These are phyloP conservation scores for Merodon equestris DNA, from an alignment of 2,888 invertebrate species.

Conservation along the genomic window DNA sequence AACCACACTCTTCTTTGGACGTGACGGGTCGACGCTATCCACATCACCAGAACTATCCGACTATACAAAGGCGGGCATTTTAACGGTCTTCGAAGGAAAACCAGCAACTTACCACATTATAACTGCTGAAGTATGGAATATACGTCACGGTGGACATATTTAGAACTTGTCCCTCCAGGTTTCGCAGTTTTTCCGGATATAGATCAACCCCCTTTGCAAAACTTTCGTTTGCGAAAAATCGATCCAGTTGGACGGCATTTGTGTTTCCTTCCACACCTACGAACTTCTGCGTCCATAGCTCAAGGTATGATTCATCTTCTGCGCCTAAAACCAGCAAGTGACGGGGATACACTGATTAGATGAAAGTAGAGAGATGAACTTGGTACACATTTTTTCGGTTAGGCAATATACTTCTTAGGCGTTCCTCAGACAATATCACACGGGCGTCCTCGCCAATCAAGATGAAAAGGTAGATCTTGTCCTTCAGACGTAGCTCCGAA, in stretches of 20 bases:
- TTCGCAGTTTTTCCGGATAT: conserved; percentile 77
- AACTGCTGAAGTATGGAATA: conserved; percentile 76
- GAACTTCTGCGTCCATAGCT: conserved; percentile 78
- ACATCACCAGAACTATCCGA: conserved; percentile 69
- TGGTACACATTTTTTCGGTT: too few relatives aligned
- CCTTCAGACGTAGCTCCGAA: conserved; percentile 75
- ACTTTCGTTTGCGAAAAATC: conserved; percentile 74
- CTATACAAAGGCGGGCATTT: not conserved
- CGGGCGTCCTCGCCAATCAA: conserved; percentile 73
- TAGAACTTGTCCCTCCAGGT: conserved; percentile 74
- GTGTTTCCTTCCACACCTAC: conserved; percentile 75
- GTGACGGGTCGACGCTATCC: conserved; percentile 72
- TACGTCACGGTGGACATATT: conserved; percentile 76
- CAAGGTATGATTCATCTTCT: conserved; percentile 70
- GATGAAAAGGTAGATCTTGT: conserved; percentile 76
- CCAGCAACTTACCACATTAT: conserved; percentile 76
- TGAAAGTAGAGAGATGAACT: conserved; percentile 20
- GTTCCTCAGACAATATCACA: conserved; percentile 72
- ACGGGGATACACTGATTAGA: conserved; percentile 74
- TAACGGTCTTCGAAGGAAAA: too few relatives aligned
- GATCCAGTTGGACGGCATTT: conserved; percentile 75
- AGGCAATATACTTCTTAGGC: conserved; percentile 74
- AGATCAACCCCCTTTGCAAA: conserved; percentile 74
- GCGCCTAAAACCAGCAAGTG: conserved; percentile 74
- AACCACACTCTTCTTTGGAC: conserved; percentile 70